These are phyloP conservation scores for Xiphias gladius DNA, from an alignment of 2,113 vertebrate genomes.

Conservation along the genomic window DNA sequence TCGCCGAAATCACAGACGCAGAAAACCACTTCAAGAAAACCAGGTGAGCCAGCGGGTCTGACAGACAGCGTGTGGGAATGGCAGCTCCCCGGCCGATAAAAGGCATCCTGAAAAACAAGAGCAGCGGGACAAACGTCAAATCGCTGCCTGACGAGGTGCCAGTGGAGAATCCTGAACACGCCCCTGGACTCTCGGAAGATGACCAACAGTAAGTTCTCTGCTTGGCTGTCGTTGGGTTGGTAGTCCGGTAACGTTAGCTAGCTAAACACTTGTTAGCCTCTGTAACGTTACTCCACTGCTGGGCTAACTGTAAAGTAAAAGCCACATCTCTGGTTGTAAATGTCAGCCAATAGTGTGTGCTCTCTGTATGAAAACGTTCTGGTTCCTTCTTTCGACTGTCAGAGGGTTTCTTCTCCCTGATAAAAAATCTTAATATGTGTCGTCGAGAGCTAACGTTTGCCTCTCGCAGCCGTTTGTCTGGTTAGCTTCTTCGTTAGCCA, in stretches of 20 bases:
- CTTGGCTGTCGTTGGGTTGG: neutral
- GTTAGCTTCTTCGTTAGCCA: conserved; percentile 40
- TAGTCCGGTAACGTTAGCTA: conserved; percentile 44
- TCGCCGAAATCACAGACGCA: conserved; percentile 17
- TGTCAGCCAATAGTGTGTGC: neutral
- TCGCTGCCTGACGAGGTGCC: conserved; percentile 67
- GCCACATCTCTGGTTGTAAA: conserved; percentile 6
- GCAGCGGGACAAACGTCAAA: conserved; percentile 67
- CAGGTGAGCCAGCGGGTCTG: conserved; percentile 36
- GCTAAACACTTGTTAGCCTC: conserved; percentile 74
- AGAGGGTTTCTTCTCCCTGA: neutral
- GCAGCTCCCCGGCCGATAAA: conserved; percentile 86
- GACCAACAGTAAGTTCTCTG: conserved; percentile 83
- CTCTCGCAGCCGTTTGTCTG: neutral
- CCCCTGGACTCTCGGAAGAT: conserved; percentile 76
- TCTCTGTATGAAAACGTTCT: conserved; percentile 15
- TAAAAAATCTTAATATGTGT: neutral
- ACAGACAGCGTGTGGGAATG: conserved; percentile 80
- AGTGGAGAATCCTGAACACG: conserved; percentile 73
- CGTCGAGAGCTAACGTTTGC: neutral
- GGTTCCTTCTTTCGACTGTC: neutral
- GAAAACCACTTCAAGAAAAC: neutral
- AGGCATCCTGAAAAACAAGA: conserved; percentile 88
- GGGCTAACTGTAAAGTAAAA: neutral
- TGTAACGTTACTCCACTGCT: conserved; percentile 1